Conservation (phyloP, 2,113 vertebrate genomes). For the Oenanthe oenanthe region DNA sequence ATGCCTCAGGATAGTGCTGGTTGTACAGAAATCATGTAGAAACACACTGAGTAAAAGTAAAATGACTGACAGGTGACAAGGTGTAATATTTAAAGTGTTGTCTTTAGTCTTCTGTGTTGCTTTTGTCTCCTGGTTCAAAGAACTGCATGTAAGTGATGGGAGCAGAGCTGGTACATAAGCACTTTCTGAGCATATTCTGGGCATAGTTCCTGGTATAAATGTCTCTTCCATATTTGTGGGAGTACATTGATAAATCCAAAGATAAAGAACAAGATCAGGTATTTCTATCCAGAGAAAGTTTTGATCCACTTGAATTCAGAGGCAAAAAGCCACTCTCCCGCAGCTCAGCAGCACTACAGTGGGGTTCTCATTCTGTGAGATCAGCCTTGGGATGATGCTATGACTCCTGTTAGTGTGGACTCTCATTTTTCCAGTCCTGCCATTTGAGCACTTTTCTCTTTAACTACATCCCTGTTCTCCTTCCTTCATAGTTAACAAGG, state of each 20-base stretch:
- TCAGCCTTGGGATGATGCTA: not conserved
- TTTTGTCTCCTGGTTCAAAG: not conserved
- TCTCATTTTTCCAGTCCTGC: not conserved
- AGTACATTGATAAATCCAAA: not conserved
- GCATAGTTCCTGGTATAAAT: not conserved
- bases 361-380: not conserved
- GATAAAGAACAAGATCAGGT: not conserved
- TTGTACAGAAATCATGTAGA: not conserved
- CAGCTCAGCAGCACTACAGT: not conserved
- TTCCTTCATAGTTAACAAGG: not conserved
- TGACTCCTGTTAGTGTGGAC: not conserved
- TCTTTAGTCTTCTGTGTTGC: not conserved
- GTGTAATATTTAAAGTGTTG: not conserved
- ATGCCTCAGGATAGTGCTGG: not conserved
- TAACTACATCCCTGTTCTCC: not conserved
- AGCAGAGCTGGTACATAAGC: not conserved
- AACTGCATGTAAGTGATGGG: not conserved
- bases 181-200: not conserved
- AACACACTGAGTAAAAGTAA: not conserved
- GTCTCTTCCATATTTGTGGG: not conserved
- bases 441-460: not conserved
- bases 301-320: not conserved
- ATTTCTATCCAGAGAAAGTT: not conserved
- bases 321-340: not conserved
- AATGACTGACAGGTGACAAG: not conserved